These are phyloP conservation scores for Lepidocolaptes lacrymiger DNA, from an alignment of 2,797 vertebrate species.

Conservation along the genomic window DNA sequence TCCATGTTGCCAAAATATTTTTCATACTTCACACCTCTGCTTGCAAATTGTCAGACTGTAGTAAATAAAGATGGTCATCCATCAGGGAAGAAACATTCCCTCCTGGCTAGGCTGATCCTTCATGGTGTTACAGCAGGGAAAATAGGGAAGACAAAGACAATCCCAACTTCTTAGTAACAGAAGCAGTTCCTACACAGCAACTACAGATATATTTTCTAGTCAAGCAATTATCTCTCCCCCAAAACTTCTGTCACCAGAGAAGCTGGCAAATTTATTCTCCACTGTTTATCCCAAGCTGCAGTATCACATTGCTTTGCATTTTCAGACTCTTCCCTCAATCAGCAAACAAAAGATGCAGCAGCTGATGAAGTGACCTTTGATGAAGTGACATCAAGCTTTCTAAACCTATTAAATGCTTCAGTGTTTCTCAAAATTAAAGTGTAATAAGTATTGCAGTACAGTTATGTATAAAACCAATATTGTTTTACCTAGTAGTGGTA, in stretches of 20 bases:
- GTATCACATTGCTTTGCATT: not conserved
- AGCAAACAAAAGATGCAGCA: not conserved
- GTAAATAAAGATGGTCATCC: not conserved
- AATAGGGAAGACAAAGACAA: not conserved
- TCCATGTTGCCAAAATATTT: not conserved
- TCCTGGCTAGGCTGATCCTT: not conserved
- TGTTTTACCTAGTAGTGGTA: not conserved
- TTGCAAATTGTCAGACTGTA: not conserved
- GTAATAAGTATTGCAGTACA: not conserved
- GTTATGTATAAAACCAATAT: not conserved
- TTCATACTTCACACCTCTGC: not conserved
- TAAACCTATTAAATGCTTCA: not conserved
- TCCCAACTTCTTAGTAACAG: not conserved
- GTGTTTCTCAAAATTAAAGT: not conserved
- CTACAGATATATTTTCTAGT: not conserved
- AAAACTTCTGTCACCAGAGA: not conserved
- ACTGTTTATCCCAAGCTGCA: not conserved
- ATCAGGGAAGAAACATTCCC: not conserved
- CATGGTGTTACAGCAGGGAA: not conserved
- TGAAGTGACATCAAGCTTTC: not conserved
- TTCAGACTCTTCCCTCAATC: not conserved
- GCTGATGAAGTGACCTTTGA: not conserved
- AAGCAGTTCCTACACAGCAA: not conserved
- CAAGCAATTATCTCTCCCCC: not conserved
- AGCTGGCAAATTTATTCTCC: not conserved